These are phyloP conservation scores for Sebastes steindachneri DNA, from an alignment of 2,797 vertebrate species.

Conservation along the genomic window DNA sequence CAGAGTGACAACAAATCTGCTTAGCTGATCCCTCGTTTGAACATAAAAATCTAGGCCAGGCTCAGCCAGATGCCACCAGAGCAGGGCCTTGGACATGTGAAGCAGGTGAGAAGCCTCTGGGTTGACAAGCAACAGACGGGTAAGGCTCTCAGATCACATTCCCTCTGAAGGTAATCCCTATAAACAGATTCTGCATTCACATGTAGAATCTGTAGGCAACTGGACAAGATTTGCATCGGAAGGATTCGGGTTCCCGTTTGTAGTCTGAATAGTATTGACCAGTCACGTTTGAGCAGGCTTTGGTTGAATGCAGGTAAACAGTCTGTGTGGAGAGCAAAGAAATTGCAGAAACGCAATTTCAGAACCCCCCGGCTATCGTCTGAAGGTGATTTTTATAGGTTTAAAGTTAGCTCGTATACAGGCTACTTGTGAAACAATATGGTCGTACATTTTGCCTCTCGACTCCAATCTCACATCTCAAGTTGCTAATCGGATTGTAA, in stretches of 20 bases:
- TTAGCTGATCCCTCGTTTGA: constrained; percentile 4
- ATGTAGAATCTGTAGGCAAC: neutral
- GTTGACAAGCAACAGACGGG: constrained; percentile 29
- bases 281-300: too few species aligned
- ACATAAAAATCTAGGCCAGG: constrained; percentile 2
- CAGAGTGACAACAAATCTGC: constrained; percentile 4
- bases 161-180: constrained; percentile 8
- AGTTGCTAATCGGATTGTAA: too few species aligned
- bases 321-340: too few species aligned
- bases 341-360: too few species aligned
- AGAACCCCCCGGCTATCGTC: too few species aligned
- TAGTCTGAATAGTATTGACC: neutral
- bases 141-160: constrained; percentile 32
- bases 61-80: neutral
- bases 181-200: neutral
- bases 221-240: neutral
- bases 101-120: constrained; percentile 58
- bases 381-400: too few species aligned
- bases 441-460: too few species aligned
- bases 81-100: neutral
- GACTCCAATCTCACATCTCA: too few species aligned
- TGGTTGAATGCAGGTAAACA: too few species aligned
- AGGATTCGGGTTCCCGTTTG: neutral
- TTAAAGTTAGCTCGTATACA: too few species aligned
- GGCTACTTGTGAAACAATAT: too few species aligned